Conservation (phyloP, 2,888 invertebrate genomes). For the Poecilus cupreus region DNA sequence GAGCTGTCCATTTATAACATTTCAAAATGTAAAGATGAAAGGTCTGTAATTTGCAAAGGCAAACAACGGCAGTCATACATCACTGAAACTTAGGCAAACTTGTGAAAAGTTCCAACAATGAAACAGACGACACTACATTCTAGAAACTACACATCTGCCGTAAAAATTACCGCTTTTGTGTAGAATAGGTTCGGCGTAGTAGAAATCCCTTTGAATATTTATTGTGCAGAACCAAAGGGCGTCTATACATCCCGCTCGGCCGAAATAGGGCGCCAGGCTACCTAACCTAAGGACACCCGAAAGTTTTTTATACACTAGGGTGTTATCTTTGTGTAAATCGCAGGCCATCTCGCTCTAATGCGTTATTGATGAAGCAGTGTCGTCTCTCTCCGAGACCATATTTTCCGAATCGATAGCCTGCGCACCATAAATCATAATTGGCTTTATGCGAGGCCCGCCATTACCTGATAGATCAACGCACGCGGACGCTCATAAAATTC, state of each 20-base stretch:
- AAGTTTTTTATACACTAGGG: constrained; percentile 28
- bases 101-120: constrained; percentile 35
- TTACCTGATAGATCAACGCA: constrained; percentile 47
- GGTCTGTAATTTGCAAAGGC: constrained; percentile 32
- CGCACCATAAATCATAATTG: constrained; percentile 50
- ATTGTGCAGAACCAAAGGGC: constrained; percentile 61
- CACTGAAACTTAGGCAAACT: constrained; percentile 38
- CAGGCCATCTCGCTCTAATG: constrained; percentile 15
- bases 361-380: constrained; percentile 24
- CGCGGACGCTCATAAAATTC: constrained; percentile 40
- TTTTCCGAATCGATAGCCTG: constrained; percentile 38
- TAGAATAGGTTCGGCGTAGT: constrained; percentile 29
- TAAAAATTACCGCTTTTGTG: constrained; percentile 50
- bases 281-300: background rate
- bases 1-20: too few species aligned
- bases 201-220: constrained; percentile 65
- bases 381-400: constrained; percentile 40
- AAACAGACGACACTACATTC: constrained; percentile 3
- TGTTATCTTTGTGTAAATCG: constrained; percentile 40
- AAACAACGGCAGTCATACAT: background rate
- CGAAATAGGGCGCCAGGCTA: background rate
- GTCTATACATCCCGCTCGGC: background rate
- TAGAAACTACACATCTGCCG: constrained; percentile 45
- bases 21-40: too few species aligned
- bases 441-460: constrained; percentile 33